A percentile compares a stretch with the other conserved stretches of the same genome.
Evolutionary conservation across 1,140 invertebrate genomes (phyloP).

Genomic region (Philotrypesis tridentata): DNA sequence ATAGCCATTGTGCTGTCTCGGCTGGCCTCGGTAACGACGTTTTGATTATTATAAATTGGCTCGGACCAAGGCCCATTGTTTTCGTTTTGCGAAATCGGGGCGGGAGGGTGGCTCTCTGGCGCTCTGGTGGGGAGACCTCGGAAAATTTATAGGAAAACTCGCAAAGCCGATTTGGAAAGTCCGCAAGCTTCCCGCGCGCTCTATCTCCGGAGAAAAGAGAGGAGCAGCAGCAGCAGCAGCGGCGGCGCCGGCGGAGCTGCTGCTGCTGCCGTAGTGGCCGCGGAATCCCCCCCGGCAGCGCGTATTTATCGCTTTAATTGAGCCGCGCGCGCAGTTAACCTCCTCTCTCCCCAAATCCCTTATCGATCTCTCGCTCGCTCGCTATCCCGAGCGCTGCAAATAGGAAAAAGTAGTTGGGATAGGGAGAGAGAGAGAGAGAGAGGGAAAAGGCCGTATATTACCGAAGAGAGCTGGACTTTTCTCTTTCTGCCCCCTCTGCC

Average conservation of each 20-base stretch:
- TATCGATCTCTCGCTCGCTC: slow-evolving; percentile 17
- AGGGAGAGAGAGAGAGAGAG: no score
- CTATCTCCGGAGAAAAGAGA: slow-evolving; percentile 41
- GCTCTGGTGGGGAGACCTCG: no score
- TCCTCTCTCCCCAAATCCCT: slow-evolving; percentile 9
- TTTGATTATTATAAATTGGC: neutral
- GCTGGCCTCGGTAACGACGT: no score
- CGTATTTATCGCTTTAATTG: slow-evolving; percentile 42
- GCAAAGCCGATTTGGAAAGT: slow-evolving; percentile 23
- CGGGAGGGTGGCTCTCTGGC: no score
- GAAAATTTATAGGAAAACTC: neutral
- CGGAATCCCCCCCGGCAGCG: no score
- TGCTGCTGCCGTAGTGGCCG: no score
- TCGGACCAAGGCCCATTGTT: neutral
- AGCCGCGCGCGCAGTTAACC: slow-evolving; percentile 17
- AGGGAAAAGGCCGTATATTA: slow-evolving; percentile 21
- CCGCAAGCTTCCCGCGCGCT: neutral
- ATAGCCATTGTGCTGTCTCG: no score
- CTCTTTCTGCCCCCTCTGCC: no score
- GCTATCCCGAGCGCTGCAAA: no score
- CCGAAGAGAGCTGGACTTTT: neutral
- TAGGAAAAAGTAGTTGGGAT: neutral
- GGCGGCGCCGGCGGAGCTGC: no score
- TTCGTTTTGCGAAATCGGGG: neutral
- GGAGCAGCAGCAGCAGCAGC: neutral